A percentile compares a stretch with the other conserved stretches of the same genome.
phyloP scores from a whole-genome alignment of 2,113 vertebrate species.

The Oreochromis tanganicae region DNA sequence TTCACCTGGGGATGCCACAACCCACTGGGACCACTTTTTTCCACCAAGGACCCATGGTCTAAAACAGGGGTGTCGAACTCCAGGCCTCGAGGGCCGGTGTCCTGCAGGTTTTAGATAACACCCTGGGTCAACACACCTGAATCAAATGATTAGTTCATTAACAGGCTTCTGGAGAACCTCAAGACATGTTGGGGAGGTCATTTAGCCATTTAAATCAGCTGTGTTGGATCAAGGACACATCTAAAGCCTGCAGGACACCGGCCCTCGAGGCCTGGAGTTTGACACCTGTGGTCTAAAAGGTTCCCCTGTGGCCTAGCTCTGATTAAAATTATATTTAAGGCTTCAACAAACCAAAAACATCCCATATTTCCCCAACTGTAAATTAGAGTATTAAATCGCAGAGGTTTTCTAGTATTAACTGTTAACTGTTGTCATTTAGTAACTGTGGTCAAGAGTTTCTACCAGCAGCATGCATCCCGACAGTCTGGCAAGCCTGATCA shows the following conservation, averaged over 20 bases:
- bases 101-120: too few relatives aligned
- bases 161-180: too few relatives aligned
- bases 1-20: not conserved
- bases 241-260: too few relatives aligned
- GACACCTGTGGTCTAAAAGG: not conserved
- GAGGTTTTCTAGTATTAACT: not conserved
- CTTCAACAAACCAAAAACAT: not conserved
- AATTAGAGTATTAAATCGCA: not conserved
- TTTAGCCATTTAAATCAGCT: too few relatives aligned
- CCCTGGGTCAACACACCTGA: too few relatives aligned
- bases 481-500: not conserved
- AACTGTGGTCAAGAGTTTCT: not conserved
- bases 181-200: too few relatives aligned
- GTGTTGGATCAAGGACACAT: too few relatives aligned
- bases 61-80: too few relatives aligned
- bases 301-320: not conserved
- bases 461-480: not conserved
- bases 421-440: not conserved
- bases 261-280: too few relatives aligned
- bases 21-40: not conserved
- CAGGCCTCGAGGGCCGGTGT: too few relatives aligned
- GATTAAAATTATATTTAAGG: not conserved
- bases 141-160: too few relatives aligned
- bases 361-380: not conserved
- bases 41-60: not conserved